A percentile compares a stretch with the other conserved stretches of the same genome.
These are phyloP conservation scores for Parotia lawesii DNA, from an alignment of 2,113 vertebrate species.

Conservation along the genomic window DNA sequence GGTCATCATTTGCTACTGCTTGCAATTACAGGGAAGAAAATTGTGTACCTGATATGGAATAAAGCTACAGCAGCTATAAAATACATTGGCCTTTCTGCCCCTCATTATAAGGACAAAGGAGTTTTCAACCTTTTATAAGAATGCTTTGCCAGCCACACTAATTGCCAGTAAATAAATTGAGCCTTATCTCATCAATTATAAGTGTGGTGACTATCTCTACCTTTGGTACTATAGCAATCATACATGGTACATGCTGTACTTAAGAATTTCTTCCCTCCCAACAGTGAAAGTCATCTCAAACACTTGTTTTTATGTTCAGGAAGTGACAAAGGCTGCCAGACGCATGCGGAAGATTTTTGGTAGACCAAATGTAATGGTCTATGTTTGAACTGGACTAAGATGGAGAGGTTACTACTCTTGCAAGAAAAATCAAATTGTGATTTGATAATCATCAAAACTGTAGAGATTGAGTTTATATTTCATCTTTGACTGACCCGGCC, in stretches of 20 bases:
- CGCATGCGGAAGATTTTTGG: background rate
- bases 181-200: background rate
- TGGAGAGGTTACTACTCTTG: background rate
- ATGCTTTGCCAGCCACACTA: background rate
- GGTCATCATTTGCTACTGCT: background rate
- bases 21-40: background rate
- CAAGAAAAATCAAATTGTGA: background rate
- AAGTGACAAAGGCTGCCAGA: background rate
- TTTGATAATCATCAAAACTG: background rate
- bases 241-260: background rate
- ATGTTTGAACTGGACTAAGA: background rate
- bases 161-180: background rate
- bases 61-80: background rate
- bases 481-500: background rate
- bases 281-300: background rate
- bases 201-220: background rate
- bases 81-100: background rate
- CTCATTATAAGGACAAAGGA: background rate
- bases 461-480: background rate
- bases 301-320: background rate
- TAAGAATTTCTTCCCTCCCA: background rate
- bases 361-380: background rate
- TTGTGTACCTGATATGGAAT: background rate
- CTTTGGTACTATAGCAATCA: background rate
- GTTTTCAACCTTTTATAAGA: background rate